A percentile compares a stretch with the other conserved stretches of the same genome.
phyloP scores from a whole-genome alignment of 2,888 invertebrate species.

The Crocallis elinguaria region DNA sequence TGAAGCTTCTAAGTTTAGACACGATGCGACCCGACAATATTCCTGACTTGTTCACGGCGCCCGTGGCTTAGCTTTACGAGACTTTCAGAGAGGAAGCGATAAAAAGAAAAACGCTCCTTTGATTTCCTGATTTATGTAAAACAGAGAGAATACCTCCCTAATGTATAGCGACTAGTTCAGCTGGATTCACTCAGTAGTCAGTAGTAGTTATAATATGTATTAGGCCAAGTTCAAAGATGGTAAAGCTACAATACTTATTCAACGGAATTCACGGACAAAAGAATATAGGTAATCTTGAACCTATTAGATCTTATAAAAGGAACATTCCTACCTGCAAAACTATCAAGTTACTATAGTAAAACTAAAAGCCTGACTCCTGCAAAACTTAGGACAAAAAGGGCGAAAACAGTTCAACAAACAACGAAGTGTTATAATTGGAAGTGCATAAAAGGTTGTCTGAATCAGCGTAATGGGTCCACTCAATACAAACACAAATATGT shows the following conservation, averaged over 20 bases:
- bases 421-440: slow-evolving; percentile 14
- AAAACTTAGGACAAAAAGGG: background rate
- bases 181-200: background rate
- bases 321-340: background rate
- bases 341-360: background rate
- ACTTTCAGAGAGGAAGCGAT: slow-evolving; percentile 52
- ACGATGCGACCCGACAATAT: slow-evolving; percentile 56
- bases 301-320: no score
- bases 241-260: background rate
- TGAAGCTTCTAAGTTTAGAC: slow-evolving; percentile 63
- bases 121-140: slow-evolving; percentile 61
- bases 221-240: background rate
- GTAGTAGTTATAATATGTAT: background rate
- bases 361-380: background rate
- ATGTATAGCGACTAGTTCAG: slow-evolving; percentile 30
- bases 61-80: slow-evolving; percentile 54
- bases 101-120: slow-evolving; percentile 57
- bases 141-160: slow-evolving; percentile 36
- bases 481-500: slow-evolving; percentile 65
- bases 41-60: slow-evolving; percentile 47
- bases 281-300: no score
- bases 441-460: slow-evolving; percentile 28
- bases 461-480: slow-evolving; percentile 52
- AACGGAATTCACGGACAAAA: no score
- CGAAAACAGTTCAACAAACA: slow-evolving; percentile 6